phyloP scores from a whole-genome alignment of 1,140 invertebrate genomes.

The Eupristina koningsbergeri region DNA sequence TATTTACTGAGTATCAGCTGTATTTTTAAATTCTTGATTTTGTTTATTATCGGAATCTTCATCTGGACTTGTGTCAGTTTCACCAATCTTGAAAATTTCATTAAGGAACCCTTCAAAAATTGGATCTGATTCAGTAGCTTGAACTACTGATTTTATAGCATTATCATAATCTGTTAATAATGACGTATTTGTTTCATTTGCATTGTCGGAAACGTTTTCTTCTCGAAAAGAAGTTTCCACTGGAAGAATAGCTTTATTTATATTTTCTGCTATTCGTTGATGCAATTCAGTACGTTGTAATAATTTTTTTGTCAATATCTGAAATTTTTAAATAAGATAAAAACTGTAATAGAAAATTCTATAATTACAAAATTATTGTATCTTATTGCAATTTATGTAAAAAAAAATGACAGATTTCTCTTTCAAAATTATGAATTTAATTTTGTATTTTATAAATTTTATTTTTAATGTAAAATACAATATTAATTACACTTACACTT shows the following conservation, averaged over 20 bases:
- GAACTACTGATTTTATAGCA: constrained; percentile 67
- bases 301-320: constrained; percentile 68
- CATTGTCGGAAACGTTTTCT: constrained; percentile 56
- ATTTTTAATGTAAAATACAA: constrained; percentile 12
- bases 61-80: constrained; percentile 66
- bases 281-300: constrained; percentile 71
- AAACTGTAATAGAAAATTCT: neutral
- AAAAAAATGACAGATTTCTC: neutral
- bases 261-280: constrained; percentile 72
- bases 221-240: constrained; percentile 58
- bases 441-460: neutral
- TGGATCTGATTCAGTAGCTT: constrained; percentile 70
- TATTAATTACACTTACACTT: constrained; percentile 60
- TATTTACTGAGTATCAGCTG: constrained; percentile 28
- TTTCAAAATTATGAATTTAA: neutral
- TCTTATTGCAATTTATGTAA: too few relatives aligned
- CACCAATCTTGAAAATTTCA: constrained; percentile 65
- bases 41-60: constrained; percentile 56
- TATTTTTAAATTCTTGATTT: constrained; percentile 25
- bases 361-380: too few relatives aligned
- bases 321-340: constrained; percentile 38
- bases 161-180: constrained; percentile 69
- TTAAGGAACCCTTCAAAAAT: constrained; percentile 70
- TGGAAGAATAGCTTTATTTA: constrained; percentile 69
- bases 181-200: constrained; percentile 59